Conservation (phyloP, 2,888 invertebrate genomes). For the Endotricha flammealis region DNA sequence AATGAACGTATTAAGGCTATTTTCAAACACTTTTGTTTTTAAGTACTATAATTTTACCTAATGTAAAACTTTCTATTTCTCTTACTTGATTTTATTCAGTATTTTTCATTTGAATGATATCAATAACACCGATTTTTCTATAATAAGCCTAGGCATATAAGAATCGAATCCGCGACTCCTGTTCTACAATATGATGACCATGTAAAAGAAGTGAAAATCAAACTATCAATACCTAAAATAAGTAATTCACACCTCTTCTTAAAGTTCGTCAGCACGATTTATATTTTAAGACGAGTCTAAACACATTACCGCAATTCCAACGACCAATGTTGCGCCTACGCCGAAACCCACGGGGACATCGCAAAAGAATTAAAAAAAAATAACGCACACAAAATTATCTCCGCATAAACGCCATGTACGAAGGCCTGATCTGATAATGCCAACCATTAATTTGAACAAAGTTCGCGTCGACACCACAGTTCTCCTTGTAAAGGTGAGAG, state of each 20-base stretch:
- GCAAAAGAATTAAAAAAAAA: conserved; percentile 56
- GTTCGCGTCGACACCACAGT: conserved; percentile 75
- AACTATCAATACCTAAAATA: too few relatives aligned
- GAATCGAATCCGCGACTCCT: too few relatives aligned
- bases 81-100: too few relatives aligned
- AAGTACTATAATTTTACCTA: too few relatives aligned
- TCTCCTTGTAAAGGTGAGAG: conserved; percentile 76
- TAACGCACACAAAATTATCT: conserved; percentile 72
- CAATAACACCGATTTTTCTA: too few relatives aligned
- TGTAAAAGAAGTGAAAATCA: too few relatives aligned
- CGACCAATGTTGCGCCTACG: conserved; percentile 28
- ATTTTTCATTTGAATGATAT: too few relatives aligned
- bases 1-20: too few relatives aligned
- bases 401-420: conserved; percentile 76
- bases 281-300: conserved; percentile 11
- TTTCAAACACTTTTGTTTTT: too few relatives aligned
- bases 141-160: too few relatives aligned
- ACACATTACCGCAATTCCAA: conserved; percentile 10
- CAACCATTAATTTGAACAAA: conserved; percentile 76
- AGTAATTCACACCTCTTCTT: not conserved
- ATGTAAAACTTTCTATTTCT: too few relatives aligned
- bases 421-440: conserved; percentile 75
- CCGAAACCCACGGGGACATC: conserved; percentile 36
- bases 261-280: conserved; percentile 1
- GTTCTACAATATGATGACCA: too few relatives aligned